Percentiles rank a stretch among this genome's conserved stretches.
Conservation (phyloP, 2,797 vertebrate species). For the Semaprochilodus insignis region DNA sequence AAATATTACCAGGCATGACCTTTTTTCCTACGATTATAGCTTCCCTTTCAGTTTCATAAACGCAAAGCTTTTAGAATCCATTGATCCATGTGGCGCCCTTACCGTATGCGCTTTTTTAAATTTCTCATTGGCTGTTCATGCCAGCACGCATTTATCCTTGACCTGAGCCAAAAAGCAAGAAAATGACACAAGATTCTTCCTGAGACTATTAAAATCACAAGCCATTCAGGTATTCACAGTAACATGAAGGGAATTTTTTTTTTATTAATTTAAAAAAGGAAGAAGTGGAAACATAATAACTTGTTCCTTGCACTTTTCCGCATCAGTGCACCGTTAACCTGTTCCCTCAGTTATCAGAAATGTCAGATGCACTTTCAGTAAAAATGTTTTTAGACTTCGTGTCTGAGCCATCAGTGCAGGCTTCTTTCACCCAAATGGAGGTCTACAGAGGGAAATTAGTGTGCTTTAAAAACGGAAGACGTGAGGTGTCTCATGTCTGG, state of each 20-base stretch:
- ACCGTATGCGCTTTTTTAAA: slow-evolving; percentile 29
- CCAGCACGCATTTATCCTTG: slow-evolving; percentile 25
- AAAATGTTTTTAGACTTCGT: background rate
- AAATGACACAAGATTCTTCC: slow-evolving; percentile 28
- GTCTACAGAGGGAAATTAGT: background rate
- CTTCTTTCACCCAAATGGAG: too few species aligned
- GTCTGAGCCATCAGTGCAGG: background rate
- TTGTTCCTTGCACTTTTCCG: background rate
- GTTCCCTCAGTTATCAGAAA: background rate
- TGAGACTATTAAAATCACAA: background rate
- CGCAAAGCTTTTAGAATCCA: slow-evolving; percentile 9
- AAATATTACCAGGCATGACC: background rate
- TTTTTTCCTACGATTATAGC: background rate
- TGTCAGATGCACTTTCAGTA: background rate
- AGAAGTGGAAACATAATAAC: background rate
- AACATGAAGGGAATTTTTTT: background rate
- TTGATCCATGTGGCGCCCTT: background rate
- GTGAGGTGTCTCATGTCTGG: background rate
- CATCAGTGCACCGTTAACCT: slow-evolving; percentile 9
- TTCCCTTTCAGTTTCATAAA: background rate
- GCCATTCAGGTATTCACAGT: background rate
- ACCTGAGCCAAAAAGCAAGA: slow-evolving; percentile 26
- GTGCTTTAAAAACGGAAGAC: background rate
- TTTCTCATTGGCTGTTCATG: slow-evolving; percentile 27
- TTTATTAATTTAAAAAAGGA: slow-evolving; percentile 10